These are phyloP conservation scores for Anisognathus igniventris DNA, from an alignment of 2,797 vertebrate species.

Conservation along the genomic window DNA sequence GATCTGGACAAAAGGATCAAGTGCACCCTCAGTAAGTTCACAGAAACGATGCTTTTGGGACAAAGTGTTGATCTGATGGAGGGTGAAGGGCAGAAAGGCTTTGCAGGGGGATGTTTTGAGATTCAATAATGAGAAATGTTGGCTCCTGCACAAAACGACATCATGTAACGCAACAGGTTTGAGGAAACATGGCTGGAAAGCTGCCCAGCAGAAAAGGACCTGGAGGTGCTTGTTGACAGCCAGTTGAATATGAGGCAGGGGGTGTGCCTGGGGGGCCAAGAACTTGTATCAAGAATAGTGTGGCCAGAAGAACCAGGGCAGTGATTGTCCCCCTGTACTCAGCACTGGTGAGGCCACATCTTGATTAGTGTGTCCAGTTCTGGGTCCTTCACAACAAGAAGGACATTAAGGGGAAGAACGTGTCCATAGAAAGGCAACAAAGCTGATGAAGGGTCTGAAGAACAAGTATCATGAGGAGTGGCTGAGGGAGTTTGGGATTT, in stretches of 20 bases:
- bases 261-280: not conserved
- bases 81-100: not conserved
- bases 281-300: not conserved
- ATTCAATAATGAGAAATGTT: not conserved
- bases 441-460: not conserved
- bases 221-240: accelerated
- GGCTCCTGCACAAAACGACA: not conserved
- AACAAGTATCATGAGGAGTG: not conserved
- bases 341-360: not conserved
- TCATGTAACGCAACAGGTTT: no score
- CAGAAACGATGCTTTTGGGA: not conserved
- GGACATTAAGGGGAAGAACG: accelerated
- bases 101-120: not conserved
- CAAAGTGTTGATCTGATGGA: not conserved
- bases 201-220: not conserved
- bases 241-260: not conserved
- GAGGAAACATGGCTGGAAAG: not conserved
- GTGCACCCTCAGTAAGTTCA: accelerated
- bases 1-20: not conserved
- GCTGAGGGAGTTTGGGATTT: not conserved
- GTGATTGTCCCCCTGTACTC: no score
- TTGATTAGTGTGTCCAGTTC: not conserved
- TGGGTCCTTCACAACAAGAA: not conserved
- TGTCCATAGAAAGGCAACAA: not conserved
- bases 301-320: not conserved